Evolutionary conservation across 2,888 invertebrate species (phyloP).

Genomic region (Amphipoea lucens): DNA sequence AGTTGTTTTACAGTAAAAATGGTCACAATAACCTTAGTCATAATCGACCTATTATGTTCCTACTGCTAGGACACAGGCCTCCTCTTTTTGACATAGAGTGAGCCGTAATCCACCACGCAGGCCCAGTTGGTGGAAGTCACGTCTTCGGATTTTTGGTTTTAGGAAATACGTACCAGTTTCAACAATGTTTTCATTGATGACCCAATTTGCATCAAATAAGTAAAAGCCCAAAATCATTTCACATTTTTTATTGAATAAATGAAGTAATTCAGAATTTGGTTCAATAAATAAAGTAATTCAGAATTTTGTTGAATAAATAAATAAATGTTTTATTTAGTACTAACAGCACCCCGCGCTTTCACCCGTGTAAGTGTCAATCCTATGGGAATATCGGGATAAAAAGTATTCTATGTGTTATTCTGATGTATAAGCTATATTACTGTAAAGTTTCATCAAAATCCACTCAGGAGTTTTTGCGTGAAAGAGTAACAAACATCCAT

Average conservation of each 20-base stretch:
- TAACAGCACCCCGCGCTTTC: too few species aligned
- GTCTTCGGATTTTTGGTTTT: not conserved
- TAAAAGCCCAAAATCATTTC: too few species aligned
- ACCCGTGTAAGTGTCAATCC: too few species aligned
- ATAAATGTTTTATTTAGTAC: too few species aligned
- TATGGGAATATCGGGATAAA: too few species aligned
- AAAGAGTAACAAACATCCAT: too few species aligned
- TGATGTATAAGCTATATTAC: too few species aligned
- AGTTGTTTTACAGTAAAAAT: not conserved
- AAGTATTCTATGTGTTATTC: too few species aligned
- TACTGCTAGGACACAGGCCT: not conserved
- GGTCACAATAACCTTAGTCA: not conserved
- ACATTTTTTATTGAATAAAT: not conserved
- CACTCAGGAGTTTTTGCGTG: too few species aligned
- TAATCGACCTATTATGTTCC: not conserved
- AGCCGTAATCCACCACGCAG: not conserved
- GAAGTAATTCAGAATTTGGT: not conserved
- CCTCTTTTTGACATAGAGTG: not conserved
- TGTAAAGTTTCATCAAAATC: too few species aligned
- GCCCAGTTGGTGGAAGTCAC: not conserved
- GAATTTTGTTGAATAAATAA: not conserved
- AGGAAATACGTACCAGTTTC: not conserved
- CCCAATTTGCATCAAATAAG: not conserved
- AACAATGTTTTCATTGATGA: not conserved
- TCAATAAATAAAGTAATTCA: not conserved